These are phyloP conservation scores for Rhabditoides inermis DNA, from an alignment of 2,888 invertebrate genomes.

Conservation along the genomic window DNA sequence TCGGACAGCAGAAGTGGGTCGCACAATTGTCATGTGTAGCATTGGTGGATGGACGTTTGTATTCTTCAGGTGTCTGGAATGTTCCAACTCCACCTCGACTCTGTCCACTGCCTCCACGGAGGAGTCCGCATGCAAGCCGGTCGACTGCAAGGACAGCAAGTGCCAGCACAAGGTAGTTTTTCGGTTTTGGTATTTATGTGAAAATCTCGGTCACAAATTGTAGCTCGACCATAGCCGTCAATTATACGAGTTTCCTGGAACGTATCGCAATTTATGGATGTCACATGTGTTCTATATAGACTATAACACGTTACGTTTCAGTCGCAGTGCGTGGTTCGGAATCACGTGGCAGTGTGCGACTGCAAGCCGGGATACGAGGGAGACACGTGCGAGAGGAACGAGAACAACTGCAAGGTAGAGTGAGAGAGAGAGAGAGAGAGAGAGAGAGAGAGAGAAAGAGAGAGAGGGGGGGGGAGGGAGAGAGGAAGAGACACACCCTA, in stretches of 20 bases:
- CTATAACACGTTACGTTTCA: neutral
- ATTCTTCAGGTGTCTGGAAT: constrained; percentile 62
- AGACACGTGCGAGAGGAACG: constrained; percentile 68
- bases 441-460: too few relatives aligned
- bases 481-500: too few relatives aligned
- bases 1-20: constrained; percentile 77
- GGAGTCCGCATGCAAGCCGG: constrained; percentile 72
- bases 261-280: too few relatives aligned
- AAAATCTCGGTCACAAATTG: too few relatives aligned
- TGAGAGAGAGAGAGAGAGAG: too few relatives aligned
- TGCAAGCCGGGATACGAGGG: constrained; percentile 83
- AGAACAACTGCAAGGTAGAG: too few relatives aligned
- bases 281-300: neutral
- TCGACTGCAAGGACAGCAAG: constrained; percentile 63
- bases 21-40: too few relatives aligned
- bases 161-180: constrained; percentile 43
- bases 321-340: constrained; percentile 34
- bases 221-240: too few relatives aligned
- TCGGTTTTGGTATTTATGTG: too few relatives aligned
- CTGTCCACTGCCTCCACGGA: constrained; percentile 70
- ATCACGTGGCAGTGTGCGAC: constrained; percentile 61
- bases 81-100: constrained; percentile 81
- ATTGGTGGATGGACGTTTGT: neutral
- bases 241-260: too few relatives aligned
- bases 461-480: too few relatives aligned